Evolutionary conservation across 2,888 invertebrate genomes (phyloP).

Genomic region (Heliconius charithonia): DNA sequence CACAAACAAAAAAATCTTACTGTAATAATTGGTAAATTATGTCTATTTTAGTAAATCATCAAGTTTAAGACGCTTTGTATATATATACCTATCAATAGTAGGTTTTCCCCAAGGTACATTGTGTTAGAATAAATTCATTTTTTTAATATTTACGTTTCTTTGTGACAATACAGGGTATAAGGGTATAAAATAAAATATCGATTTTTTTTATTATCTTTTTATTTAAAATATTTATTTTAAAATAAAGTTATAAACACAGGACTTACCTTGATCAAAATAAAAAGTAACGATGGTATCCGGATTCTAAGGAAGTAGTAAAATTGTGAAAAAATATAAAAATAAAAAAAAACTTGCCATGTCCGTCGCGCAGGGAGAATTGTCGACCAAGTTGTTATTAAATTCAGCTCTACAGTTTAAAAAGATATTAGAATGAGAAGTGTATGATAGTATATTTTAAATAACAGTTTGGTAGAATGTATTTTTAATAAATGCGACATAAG

Average conservation of each 20-base stretch:
- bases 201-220: not conserved
- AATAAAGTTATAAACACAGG: constrained; percentile 30
- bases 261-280: constrained; percentile 45
- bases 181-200: constrained; percentile 23
- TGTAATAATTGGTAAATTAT: too few relatives aligned
- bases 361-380: not conserved
- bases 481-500: not conserved
- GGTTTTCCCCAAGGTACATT: too few relatives aligned
- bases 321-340: constrained; percentile 69
- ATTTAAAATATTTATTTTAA: constrained; percentile 30
- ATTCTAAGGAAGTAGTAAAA: constrained; percentile 63
- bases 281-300: constrained; percentile 48
- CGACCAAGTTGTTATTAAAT: not conserved
- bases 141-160: not conserved
- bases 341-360: constrained; percentile 48
- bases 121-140: too few relatives aligned
- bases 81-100: too few relatives aligned
- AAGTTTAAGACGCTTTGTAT: not conserved
- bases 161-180: not conserved
- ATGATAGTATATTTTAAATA: constrained; percentile 2
- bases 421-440: constrained; percentile 12
- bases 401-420: not conserved
- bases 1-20: too few relatives aligned
- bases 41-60: not conserved
- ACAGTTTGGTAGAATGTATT: not conserved